Evolutionary conservation across 2,113 vertebrate species (phyloP), one percentile per base, ranked within the genome.

Genomic region (Australoheros scitulus): DNA sequence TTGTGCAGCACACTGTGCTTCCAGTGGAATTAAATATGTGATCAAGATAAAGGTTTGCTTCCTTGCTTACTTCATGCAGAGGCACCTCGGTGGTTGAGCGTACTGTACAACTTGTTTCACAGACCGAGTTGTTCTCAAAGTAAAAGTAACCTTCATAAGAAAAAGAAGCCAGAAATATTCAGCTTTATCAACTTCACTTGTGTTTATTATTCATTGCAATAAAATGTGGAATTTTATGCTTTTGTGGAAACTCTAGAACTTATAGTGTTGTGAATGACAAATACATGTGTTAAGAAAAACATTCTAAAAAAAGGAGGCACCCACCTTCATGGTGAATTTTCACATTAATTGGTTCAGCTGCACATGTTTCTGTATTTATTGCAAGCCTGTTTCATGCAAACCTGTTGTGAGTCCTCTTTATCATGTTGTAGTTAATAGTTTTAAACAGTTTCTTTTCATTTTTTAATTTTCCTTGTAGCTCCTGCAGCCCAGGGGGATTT

Each of bases 361-460:
- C n/a, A 83, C 56, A 75, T 9, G 76, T 63, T 80, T 80, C 9
- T 77, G 4, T 76, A 41, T 70, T 58, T 72, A 32, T 70, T 63
- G 24, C 24, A 15, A 77, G 72, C 6, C 3, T 34, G 15, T 10
- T 43, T 61, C 14, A 65, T 50, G n/a, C n/a, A 24, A 80, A 77
- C 9, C 3, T 24, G 22, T 17, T 61, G 3, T 59, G 29, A 15
- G 17, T 76, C 76, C 24, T 56, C 20, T 41, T 65, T 13, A 36
- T 64, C n/a, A 29, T 32, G 61, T 47, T 76, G 9, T 29, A 63
- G 36, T 77, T 84, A 52, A 61, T 61, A 57, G 6, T 60, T 75
- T 34, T 20, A 13, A 74, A 81, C 14, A n/a, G 11, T 47, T 36
- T 80, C 34, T 52, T 59, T 15, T 50, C n/a, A 34, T 1, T 43